Base-by-base conservation (phyloP, 1,140 invertebrate species). In the Kradibia gibbosae region DNA sequence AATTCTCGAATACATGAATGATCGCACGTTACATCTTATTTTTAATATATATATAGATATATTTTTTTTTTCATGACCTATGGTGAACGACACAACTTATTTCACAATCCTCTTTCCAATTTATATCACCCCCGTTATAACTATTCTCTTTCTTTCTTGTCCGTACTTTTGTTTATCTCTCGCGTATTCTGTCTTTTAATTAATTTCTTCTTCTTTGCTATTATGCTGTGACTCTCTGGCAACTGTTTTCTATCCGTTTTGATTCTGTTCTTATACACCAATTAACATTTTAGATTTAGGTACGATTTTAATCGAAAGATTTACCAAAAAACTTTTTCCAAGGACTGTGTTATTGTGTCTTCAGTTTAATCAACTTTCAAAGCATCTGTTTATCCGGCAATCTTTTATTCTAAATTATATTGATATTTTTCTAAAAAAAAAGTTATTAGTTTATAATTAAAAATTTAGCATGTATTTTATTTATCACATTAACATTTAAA, bases 11-110 rank as follows among this genome's bases (percentile, higher is more conserved):
- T 85, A 88, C 84, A 85, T 55, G 25, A 28, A 45, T 39, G 55
- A 31, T 76, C 50, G 31, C 74, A 62, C 60, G 75, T 28, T 74
- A 84, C 79, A 45, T 55, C 85, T 72, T 71, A 28, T 84, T 78
- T 85, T 20, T 57, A 53, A 15, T 53, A 53, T 53, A 53, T 15
- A 22, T 53, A 20, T 22, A 53, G n/a, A n/a, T n/a, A n/a, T n/a
- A n/a, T n/a, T n/a, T 48, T 3, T 53, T 17, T 17, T 17, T 17
- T 67, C 81, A 80, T 86, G 85, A 88, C 87, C 87, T 88, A 86
- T 89, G 86, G 86, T 84, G 88, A 84, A 84, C 72, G n/a, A n/a
- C n/a, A n/a, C 13, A 28, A 34, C 48, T 31, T 22, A n/a, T 65
- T 15, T 73, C 36, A 8, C n/a, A 28, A 25, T 71, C 67, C 42